These are phyloP conservation scores for Physocephala rufipes DNA, from an alignment of 2,888 invertebrate species.

Conservation along the genomic window DNA sequence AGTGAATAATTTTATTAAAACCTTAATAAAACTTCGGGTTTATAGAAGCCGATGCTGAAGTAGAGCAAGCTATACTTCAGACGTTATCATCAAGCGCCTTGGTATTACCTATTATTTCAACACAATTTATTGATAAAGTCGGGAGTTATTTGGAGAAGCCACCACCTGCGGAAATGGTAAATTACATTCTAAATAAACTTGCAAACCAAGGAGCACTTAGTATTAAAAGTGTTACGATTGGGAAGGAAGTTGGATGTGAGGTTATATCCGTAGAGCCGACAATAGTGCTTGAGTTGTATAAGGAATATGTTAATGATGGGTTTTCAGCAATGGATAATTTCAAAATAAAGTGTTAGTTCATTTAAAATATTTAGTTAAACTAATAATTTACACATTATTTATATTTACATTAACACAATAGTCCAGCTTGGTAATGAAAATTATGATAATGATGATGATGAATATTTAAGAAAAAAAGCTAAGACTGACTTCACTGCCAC, in stretches of 20 bases:
- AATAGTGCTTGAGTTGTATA: constrained; percentile 58
- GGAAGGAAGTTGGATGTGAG: constrained; percentile 62
- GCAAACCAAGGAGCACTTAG: constrained; percentile 70
- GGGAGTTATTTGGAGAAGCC: constrained; percentile 67
- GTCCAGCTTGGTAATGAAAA: constrained; percentile 50
- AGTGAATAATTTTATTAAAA: background rate
- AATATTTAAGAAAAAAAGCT: constrained; percentile 47
- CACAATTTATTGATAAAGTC: constrained; percentile 71
- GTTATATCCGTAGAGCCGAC: constrained; percentile 62
- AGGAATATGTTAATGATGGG: constrained; percentile 61
- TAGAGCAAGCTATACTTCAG: constrained; percentile 73
- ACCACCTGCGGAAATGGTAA: constrained; percentile 72
- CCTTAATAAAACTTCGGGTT: background rate
- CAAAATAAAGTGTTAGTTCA: constrained; percentile 67
- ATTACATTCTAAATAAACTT: constrained; percentile 80
- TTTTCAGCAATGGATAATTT: constrained; percentile 62
- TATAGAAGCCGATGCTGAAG: constrained; percentile 68
- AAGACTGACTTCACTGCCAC: constrained; percentile 51
- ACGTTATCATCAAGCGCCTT: constrained; percentile 76
- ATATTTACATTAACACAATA: background rate
- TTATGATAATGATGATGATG: constrained; percentile 52
- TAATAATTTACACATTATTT: background rate
- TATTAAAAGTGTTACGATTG: constrained; percentile 63
- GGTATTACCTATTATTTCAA: constrained; percentile 76
- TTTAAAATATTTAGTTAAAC: background rate